Conservation (phyloP, 2,113 vertebrate species). For the Strix aluco region DNA sequence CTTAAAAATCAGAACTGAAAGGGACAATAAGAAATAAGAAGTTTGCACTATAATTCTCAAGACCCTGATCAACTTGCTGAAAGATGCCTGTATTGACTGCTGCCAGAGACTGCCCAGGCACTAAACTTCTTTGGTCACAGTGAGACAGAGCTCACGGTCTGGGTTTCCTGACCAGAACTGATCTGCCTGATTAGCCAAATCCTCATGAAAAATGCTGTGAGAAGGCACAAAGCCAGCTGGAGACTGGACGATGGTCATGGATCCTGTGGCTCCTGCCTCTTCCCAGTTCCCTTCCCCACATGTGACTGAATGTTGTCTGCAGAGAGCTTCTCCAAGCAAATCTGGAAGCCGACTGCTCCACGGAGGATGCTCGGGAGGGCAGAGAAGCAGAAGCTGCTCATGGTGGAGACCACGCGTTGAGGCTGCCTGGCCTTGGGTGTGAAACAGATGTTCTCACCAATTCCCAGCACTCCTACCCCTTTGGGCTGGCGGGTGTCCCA, state of each 20-base stretch:
- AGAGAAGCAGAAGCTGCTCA: background rate
- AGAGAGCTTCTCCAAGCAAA: background rate
- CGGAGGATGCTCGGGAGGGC: background rate
- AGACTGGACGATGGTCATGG: fast-evolving
- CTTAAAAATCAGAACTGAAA: background rate
- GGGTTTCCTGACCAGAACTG: background rate
- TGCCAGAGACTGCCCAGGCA: background rate
- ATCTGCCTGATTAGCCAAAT: background rate
- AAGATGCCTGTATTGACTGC: background rate
- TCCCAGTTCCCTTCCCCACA: background rate
- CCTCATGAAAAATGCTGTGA: background rate
- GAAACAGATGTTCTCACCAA: background rate
- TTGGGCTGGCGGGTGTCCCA: background rate
- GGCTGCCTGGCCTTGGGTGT: background rate
- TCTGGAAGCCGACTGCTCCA: background rate
- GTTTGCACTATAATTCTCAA: background rate
- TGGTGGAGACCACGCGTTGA: fast-evolving
- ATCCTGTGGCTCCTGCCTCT: background rate
- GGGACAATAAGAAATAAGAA: background rate
- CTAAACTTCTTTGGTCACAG: background rate
- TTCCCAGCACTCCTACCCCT: background rate
- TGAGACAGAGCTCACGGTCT: background rate
- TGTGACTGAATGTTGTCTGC: background rate
- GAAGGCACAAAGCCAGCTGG: background rate
- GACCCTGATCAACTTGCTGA: background rate